Conservation (phyloP, 2,113 vertebrate species). For the Tupaia chinensis region DNA sequence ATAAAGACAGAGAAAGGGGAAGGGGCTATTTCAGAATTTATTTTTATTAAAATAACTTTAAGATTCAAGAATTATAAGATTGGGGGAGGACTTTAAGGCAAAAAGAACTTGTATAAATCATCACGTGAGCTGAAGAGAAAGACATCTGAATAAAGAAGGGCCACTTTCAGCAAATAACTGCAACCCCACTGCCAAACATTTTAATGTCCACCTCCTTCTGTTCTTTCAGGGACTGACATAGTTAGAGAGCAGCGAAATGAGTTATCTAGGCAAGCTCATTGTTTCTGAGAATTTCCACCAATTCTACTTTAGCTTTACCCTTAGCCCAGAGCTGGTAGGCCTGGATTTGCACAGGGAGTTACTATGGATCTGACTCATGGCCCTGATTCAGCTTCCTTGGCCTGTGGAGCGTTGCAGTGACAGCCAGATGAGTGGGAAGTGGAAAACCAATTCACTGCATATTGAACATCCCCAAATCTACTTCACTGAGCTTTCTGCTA, state of each 20-base stretch:
- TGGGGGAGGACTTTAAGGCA: neutral
- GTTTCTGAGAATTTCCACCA: neutral
- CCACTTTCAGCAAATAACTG: neutral
- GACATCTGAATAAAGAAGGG: neutral
- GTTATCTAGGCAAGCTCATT: neutral
- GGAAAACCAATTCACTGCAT: accelerated
- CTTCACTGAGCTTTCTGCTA: neutral
- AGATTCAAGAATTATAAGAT: neutral
- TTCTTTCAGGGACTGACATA: neutral
- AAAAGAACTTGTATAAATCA: neutral
- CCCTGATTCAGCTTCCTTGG: neutral
- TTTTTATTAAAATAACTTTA: conserved; percentile 57
- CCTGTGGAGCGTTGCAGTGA: neutral
- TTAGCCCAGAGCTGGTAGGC: neutral
- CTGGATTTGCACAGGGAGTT: neutral
- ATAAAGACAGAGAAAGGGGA: neutral
- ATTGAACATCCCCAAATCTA: neutral
- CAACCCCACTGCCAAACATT: neutral
- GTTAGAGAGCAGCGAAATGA: neutral
- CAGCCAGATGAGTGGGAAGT: neutral
- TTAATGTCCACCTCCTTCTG: neutral
- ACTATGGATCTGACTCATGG: neutral
- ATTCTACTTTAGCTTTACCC: neutral
- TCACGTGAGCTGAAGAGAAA: neutral
- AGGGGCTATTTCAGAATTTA: neutral